These are phyloP conservation scores for Philereme transversata DNA, from an alignment of 2,888 invertebrate genomes.

Conservation along the genomic window DNA sequence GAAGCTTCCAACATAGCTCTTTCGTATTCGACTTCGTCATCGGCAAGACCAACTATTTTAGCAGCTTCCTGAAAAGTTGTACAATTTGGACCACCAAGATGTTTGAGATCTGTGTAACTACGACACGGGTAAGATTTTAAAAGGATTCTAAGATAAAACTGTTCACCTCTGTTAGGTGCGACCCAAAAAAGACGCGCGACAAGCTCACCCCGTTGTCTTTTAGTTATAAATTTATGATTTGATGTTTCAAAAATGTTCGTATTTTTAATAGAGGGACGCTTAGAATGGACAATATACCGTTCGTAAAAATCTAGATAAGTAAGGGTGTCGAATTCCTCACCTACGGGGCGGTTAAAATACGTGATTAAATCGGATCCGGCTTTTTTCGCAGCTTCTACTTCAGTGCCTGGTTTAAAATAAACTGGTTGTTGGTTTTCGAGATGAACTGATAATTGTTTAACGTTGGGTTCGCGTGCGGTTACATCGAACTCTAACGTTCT, in stretches of 20 bases:
- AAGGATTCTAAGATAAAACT: constrained; percentile 20
- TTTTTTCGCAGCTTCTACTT: neutral
- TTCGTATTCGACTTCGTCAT: too few species aligned
- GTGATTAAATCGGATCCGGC: constrained; percentile 1
- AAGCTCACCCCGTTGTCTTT: constrained; percentile 10
- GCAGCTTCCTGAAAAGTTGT: constrained; percentile 33
- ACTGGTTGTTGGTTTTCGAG: constrained; percentile 12
- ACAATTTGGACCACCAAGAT: constrained; percentile 29
- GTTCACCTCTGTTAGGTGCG: constrained; percentile 23
- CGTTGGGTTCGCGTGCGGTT: constrained; percentile 16
- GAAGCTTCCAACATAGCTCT: constrained; percentile 12
- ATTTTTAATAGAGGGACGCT: constrained; percentile 2
- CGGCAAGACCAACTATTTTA: constrained; percentile 22
- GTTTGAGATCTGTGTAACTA: constrained; percentile 20
- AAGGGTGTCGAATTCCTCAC: constrained; percentile 8
- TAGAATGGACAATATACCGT: neutral
- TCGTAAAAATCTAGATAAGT: constrained; percentile 18
- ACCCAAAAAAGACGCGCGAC: constrained; percentile 2
- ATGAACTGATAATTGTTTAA: constrained; percentile 7
- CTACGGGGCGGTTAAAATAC: constrained; percentile 17
- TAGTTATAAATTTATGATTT: constrained; percentile 12
- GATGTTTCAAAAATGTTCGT: neutral
- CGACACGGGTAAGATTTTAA: constrained; percentile 8
- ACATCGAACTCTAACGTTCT: constrained; percentile 13
- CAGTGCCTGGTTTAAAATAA: constrained; percentile 7